These are phyloP conservation scores for Toxonevra muliebris DNA, from an alignment of 2,888 invertebrate genomes.

Conservation along the genomic window DNA sequence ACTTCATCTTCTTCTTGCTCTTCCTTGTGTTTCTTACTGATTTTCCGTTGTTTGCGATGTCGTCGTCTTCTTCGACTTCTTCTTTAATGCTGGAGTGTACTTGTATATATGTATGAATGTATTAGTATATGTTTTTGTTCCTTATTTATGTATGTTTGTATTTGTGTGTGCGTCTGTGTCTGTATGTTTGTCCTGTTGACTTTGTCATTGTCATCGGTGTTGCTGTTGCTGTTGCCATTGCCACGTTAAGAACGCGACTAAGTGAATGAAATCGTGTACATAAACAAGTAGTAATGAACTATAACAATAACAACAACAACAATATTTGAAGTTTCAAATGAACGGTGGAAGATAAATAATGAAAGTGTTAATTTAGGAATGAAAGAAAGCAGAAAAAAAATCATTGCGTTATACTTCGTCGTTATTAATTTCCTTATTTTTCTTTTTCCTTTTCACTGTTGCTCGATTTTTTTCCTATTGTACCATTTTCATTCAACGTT, in stretches of 20 bases:
- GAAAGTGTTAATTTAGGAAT: constrained; percentile 42
- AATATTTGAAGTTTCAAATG: constrained; percentile 21
- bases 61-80: not conserved
- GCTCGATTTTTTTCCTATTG: constrained; percentile 9
- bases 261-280: constrained; percentile 10
- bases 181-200: not conserved
- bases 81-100: no score
- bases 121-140: no score
- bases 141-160: not conserved
- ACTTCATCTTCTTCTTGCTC: not conserved
- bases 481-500: constrained; percentile 8
- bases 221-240: not conserved
- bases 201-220: not conserved
- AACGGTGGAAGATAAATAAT: constrained; percentile 34
- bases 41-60: not conserved
- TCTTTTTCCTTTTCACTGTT: constrained; percentile 5
- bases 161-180: not conserved
- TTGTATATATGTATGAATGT: no score
- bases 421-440: constrained; percentile 11
- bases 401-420: constrained; percentile 34
- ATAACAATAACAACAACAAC: not conserved
- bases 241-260: not conserved
- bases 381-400: constrained; percentile 25
- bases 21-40: not conserved
- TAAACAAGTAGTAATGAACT: not conserved